Percentiles rank a stretch among this genome's conserved stretches.
Evolutionary conservation across 2,888 invertebrate species (phyloP).

Genomic region (Cecidostiba fungosa): DNA sequence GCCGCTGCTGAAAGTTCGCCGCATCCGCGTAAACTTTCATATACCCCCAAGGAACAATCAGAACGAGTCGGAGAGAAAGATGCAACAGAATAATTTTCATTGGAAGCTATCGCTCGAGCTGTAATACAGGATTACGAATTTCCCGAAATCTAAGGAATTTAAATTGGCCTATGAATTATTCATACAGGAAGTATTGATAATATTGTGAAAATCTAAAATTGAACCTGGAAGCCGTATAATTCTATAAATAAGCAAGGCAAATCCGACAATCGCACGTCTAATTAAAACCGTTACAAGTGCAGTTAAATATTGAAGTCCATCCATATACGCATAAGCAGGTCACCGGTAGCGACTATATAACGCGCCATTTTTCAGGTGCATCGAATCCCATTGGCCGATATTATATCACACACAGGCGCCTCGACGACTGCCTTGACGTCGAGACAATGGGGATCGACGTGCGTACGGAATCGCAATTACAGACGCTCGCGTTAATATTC

Average conservation of each 20-base stretch:
- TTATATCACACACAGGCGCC: slow-evolving; percentile 42
- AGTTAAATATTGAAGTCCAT: slow-evolving; percentile 1
- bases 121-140: not conserved
- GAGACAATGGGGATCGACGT: not conserved
- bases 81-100: not conserved
- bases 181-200: not conserved
- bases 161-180: not conserved
- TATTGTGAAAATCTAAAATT: not conserved
- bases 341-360: not conserved
- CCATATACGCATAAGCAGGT: slow-evolving; percentile 2
- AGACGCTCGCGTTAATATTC: slow-evolving; percentile 1
- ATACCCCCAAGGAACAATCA: not conserved
- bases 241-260: too few relatives aligned
- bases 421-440: not conserved
- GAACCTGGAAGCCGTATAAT: too few relatives aligned
- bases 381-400: slow-evolving; percentile 41
- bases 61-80: not conserved
- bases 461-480: slow-evolving; percentile 11
- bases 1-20: not conserved
- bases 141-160: not conserved
- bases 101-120: not conserved
- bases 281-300: slow-evolving; percentile 19
- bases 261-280: slow-evolving; percentile 5
- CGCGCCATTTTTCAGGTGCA: slow-evolving; percentile 36
- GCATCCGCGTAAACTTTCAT: slow-evolving; percentile 4